Base-by-base conservation (phyloP, 2,888 invertebrate genomes). In the Osmoderma eremita region DNA sequence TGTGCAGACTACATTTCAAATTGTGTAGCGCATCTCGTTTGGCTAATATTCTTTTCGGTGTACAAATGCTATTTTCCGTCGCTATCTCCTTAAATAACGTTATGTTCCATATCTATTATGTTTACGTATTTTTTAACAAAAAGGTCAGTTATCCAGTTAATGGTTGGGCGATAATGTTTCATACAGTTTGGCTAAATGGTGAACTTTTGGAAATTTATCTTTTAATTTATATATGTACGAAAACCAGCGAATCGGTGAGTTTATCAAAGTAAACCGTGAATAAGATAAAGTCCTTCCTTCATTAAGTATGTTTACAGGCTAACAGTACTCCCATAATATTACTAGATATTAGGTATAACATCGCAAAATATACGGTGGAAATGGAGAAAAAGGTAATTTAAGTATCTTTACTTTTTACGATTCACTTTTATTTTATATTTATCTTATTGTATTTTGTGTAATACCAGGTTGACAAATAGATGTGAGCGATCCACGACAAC, bases 321-420 rank as follows among this genome's bases (percentile, higher is more conserved):
- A 82, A 80, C 5, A 77, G 77, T 36, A 78, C 83, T 49, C 80
- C 84, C 1, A 68, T 82, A 15, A 75, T 80, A 53, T 70, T 84
- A 3, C 84, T 84, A 74, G 80, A 81, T 67, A 77, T 84, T 13
- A 77, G 82, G 56, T 79, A 12, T 17, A 30, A 80, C 53, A 77
- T 80, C 69, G 74, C 78, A 3, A 74, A 76, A 15, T 82, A 83
- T 66, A 76, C 79, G 22, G 8, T 8, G 30, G 77, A 79, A 67
- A 78, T 84, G 22, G 83, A 83, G 69, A 77, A 78, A 0, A 75
- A 83, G 70, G 84, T 83, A 71, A 77, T 78, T 20, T 49, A 12
- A 18, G 17, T 8, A 5, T 18, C 6, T 42, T 15, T 42, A n/a
- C n/a, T n/a, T n/a, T n/a, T n/a, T n/a, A n/a, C n/a, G n/a, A n/a